A percentile compares a stretch with the other conserved stretches of the same genome.
Evolutionary conservation across 2,797 vertebrate genomes (phyloP).

Genomic region (Masticophis lateralis): DNA sequence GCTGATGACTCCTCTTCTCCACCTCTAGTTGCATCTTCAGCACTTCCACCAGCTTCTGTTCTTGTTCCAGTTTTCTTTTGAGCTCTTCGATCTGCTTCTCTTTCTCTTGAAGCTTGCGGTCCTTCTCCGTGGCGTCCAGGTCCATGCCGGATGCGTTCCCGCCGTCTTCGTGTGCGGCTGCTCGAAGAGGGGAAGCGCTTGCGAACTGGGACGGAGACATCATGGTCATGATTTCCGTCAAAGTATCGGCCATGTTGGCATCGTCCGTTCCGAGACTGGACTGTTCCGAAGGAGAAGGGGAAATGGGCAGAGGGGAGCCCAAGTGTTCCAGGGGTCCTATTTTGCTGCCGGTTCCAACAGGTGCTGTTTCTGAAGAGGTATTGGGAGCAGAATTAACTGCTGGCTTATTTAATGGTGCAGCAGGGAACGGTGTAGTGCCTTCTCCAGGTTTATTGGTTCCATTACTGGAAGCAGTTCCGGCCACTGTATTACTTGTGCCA

Average conservation of each 20-base stretch:
- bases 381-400: slow-evolving; percentile 47
- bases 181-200: slow-evolving; percentile 68
- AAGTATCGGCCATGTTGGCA: slow-evolving; percentile 69
- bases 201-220: slow-evolving; percentile 74
- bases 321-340: slow-evolving; percentile 59
- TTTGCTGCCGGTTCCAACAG: slow-evolving; percentile 49
- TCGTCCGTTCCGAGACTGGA: slow-evolving; percentile 83
- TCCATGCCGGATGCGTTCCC: slow-evolving; percentile 67
- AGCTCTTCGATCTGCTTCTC: slow-evolving; percentile 95
- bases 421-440: slow-evolving; percentile 64
- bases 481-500: slow-evolving; percentile 49
- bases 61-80: slow-evolving; percentile 90
- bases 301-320: slow-evolving; percentile 81
- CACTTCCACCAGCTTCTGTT: slow-evolving; percentile 93
- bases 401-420: slow-evolving; percentile 60
- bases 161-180: slow-evolving; percentile 65
- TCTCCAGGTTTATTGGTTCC: slow-evolving; percentile 65
- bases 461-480: slow-evolving; percentile 58
- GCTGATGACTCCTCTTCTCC: slow-evolving; percentile 83
- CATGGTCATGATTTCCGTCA: slow-evolving; percentile 74
- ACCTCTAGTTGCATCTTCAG: slow-evolving; percentile 94
- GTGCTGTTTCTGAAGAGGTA: slow-evolving; percentile 64
- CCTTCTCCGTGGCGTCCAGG: slow-evolving; percentile 77
- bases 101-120: slow-evolving; percentile 92
- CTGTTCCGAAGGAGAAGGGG: slow-evolving; percentile 84